Base-by-base conservation (phyloP, 2,888 invertebrate genomes). In the Melieria picta region DNA sequence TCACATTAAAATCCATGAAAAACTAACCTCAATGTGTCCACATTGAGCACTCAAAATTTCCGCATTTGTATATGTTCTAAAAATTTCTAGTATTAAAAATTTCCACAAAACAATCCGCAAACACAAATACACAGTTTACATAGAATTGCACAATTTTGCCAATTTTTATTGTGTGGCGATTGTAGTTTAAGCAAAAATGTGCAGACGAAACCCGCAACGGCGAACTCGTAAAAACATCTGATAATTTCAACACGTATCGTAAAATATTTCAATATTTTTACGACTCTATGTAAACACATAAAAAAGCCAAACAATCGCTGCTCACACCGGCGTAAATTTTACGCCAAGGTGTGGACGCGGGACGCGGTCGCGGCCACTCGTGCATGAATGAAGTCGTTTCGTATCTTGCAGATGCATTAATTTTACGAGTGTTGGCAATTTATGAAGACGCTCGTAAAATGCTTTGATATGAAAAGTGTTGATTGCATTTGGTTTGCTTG, bases 231-330 rank as follows among this genome's bases (percentile, higher is more conserved):
- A 57, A 57, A 57, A 11, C 57, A 57, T 13, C 57, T 57, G 57
- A 57, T 57, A 57, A 13, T 57, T 57, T 57, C 57, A 57, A 57
- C 16, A 57, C 42, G 57, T 9, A 30, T 57, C 57, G 57, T 57
- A 57, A 57, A 57, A 57, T 57, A 57, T 57, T 57, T 57, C 57
- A 57, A 57, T 57, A 57, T 57, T 57, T 57, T 57, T 57, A 57
- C 42, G 57, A 57, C 57, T 13, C 9, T 13, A 13, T 30, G 42
- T 13, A 57, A 57, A 57, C 30, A 30, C 30, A 57, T 4, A 30
- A 11, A 57, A 57, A 57, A 13, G 57, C 16, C 42, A 57, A 9
- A 13, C 9, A 13, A 57, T 57, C 9, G 57, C 57, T 16, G 16
- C 57, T 13, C 42, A 57, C 30, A 57, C 57, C 16, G 5, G 30